A percentile compares a stretch with the other conserved stretches of the same genome.
These are phyloP conservation scores for Pterocles gutturalis DNA, from an alignment of 2,113 vertebrate genomes.

Conservation along the genomic window DNA sequence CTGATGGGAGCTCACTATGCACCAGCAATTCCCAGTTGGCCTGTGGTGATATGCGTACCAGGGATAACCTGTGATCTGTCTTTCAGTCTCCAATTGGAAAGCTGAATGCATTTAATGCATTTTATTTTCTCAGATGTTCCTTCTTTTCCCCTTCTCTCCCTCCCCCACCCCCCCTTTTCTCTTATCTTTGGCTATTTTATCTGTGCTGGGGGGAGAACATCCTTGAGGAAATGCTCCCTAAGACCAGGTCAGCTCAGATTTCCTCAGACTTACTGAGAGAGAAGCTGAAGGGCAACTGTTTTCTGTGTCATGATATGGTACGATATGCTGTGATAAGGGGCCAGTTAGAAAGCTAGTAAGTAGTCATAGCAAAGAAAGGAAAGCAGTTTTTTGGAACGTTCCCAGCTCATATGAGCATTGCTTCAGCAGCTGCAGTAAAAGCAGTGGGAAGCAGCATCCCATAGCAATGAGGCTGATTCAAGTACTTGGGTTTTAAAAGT, in stretches of 20 bases:
- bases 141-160: too few species aligned
- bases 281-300: not conserved
- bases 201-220: not conserved
- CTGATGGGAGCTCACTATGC: not conserved
- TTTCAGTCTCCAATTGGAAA: not conserved
- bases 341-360: constrained; percentile 26
- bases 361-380: not conserved
- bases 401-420: constrained; percentile 6
- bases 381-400: constrained; percentile 47
- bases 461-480: constrained; percentile 41
- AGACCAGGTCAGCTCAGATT: not conserved
- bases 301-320: not conserved
- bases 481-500: constrained; percentile 7
- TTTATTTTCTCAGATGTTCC: not conserved
- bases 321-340: not conserved
- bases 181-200: not conserved
- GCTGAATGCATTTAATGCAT: not conserved
- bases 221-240: not conserved
- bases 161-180: too few species aligned
- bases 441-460: constrained; percentile 39
- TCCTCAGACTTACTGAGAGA: not conserved
- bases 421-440: constrained; percentile 47
- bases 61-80: not conserved
- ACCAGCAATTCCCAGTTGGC: not conserved
- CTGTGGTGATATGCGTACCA: not conserved